Percentiles rank a stretch among this genome's conserved stretches.
Evolutionary conservation across 2,888 invertebrate species (phyloP).

Genomic region (Zeuzera pyrina): DNA sequence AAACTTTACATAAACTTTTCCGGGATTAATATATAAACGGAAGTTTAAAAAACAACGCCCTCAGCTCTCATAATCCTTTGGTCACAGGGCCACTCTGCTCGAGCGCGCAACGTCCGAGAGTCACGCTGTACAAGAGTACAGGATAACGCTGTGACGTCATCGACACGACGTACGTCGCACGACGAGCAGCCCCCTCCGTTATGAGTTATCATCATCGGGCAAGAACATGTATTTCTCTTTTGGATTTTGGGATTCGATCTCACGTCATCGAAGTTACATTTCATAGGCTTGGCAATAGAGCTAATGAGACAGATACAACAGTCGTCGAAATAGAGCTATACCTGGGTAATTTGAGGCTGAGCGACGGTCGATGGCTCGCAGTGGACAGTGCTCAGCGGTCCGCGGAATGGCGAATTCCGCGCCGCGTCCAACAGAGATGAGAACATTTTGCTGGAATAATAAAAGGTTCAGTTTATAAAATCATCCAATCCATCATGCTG

Average conservation of each 20-base stretch:
- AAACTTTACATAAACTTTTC: too few relatives aligned
- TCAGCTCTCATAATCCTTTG: constrained; percentile 58
- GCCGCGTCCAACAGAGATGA: constrained; percentile 75
- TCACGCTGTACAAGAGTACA: neutral
- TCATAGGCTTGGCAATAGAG: too few relatives aligned
- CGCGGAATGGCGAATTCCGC: constrained; percentile 76
- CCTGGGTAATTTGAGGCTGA: too few relatives aligned
- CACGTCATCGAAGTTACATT: too few relatives aligned
- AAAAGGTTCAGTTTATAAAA: too few relatives aligned
- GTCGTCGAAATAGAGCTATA: too few relatives aligned
- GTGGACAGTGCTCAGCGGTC: constrained; percentile 72
- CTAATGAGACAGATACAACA: too few relatives aligned
- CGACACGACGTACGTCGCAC: constrained; percentile 3
- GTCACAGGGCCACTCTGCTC: constrained; percentile 42
- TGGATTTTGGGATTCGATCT: too few relatives aligned
- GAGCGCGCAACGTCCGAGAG: neutral
- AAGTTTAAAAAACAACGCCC: constrained; percentile 27
- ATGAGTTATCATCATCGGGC: constrained; percentile 54
- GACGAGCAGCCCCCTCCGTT: constrained; percentile 41
- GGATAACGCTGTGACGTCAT: neutral
- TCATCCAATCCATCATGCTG: too few relatives aligned
- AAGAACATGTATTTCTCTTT: too few relatives aligned
- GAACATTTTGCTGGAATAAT: constrained; percentile 64
- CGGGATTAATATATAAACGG: too few relatives aligned
- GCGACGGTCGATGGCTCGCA: constrained; percentile 59